These are phyloP conservation scores for Ectobius pallidus DNA, from an alignment of 2,888 invertebrate genomes.

Conservation along the genomic window DNA sequence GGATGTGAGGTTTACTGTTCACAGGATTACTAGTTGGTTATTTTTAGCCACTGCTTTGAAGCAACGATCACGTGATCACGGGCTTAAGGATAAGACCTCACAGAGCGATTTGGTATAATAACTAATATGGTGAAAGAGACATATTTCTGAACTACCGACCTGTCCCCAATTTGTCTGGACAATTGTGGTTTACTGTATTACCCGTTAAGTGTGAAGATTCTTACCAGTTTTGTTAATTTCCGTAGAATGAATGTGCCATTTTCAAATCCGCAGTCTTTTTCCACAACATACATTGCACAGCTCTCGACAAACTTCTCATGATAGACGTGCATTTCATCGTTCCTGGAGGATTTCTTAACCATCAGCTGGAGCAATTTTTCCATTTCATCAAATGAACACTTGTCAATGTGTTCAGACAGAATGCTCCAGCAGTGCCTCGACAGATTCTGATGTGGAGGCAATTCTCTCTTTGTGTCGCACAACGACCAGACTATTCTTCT, in stretches of 20 bases:
- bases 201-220: too few relatives aligned
- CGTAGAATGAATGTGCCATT: slow-evolving; percentile 59
- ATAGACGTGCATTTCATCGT: slow-evolving; percentile 63
- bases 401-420: slow-evolving; percentile 56
- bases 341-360: slow-evolving; percentile 56
- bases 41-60: too few relatives aligned
- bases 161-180: too few relatives aligned
- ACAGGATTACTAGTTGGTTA: too few relatives aligned
- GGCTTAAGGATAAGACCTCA: too few relatives aligned
- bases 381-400: slow-evolving; percentile 58
- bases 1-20: too few relatives aligned
- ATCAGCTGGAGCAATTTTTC: slow-evolving; percentile 60
- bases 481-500: slow-evolving; percentile 64
- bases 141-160: too few relatives aligned
- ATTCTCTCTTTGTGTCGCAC: slow-evolving; percentile 57
- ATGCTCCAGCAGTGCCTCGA: slow-evolving; percentile 61
- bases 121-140: too few relatives aligned
- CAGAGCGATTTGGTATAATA: too few relatives aligned
- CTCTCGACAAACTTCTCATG: slow-evolving; percentile 66
- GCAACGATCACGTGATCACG: too few relatives aligned
- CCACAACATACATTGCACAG: slow-evolving; percentile 60
- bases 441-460: slow-evolving; percentile 54
- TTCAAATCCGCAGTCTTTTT: slow-evolving; percentile 60
- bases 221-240: slow-evolving; percentile 63
- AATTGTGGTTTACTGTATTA: too few relatives aligned